These are phyloP conservation scores for Latrodectus elegans DNA, from an alignment of 2,888 invertebrate species.

Conservation along the genomic window DNA sequence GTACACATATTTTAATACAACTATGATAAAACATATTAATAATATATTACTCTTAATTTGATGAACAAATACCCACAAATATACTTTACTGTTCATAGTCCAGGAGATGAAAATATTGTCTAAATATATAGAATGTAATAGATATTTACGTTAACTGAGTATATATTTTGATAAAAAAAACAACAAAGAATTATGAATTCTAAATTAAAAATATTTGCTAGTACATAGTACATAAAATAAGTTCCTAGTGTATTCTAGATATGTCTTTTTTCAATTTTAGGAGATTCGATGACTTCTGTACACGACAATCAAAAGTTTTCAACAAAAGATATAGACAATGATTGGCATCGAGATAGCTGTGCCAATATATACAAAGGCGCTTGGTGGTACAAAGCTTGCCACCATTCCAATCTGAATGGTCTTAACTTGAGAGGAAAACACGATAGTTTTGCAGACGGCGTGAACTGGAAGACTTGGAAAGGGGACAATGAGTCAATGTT, in stretches of 20 bases:
- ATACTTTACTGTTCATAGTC: too few species aligned
- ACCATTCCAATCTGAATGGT: slow-evolving; percentile 72
- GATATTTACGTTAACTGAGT: too few species aligned
- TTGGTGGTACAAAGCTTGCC: slow-evolving; percentile 72
- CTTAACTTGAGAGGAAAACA: slow-evolving; percentile 71
- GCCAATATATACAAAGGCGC: slow-evolving; percentile 70
- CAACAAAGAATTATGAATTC: too few species aligned
- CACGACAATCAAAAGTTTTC: slow-evolving; percentile 39
- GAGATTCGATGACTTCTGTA: slow-evolving; percentile 11
- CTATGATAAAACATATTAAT: too few species aligned
- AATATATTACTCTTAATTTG: too few species aligned
- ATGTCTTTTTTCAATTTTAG: background rate
- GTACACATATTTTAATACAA: too few species aligned
- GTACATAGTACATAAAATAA: background rate
- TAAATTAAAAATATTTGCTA: background rate
- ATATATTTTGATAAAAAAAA: too few species aligned
- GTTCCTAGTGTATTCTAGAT: background rate
- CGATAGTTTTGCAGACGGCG: slow-evolving; percentile 71
- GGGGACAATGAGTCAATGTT: slow-evolving; percentile 72
- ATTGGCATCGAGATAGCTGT: slow-evolving; percentile 52
- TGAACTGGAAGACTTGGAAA: slow-evolving; percentile 72
- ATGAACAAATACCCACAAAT: too few species aligned
- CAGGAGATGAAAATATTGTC: too few species aligned
- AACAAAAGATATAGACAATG: slow-evolving; percentile 48
- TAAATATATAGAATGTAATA: too few species aligned